Percentiles rank a stretch among this genome's conserved stretches.
Conservation (phyloP, 2,113 vertebrate genomes). For the Narcine bancroftii region DNA sequence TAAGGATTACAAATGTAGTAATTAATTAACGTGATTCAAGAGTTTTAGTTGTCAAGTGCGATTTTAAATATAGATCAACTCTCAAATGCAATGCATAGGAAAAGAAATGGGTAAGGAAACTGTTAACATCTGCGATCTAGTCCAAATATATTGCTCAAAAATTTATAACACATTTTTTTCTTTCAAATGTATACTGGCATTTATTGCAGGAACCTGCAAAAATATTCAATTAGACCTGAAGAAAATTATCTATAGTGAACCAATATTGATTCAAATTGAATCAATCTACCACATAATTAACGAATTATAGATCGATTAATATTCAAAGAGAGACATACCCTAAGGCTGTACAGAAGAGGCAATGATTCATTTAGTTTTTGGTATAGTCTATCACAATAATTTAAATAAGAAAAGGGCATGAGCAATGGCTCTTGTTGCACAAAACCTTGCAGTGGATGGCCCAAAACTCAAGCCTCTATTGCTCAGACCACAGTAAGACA, state of each 20-base stretch:
- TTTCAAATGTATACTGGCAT: no score
- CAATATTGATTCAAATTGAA: not conserved
- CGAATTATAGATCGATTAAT: not conserved
- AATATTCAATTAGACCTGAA: not conserved
- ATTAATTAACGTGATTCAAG: not conserved
- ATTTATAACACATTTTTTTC: not conserved
- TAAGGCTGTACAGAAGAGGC: not conserved
- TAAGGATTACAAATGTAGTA: not conserved
- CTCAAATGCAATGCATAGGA: not conserved
- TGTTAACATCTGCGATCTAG: no score
- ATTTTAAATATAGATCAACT: not conserved
- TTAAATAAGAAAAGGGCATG: not conserved
- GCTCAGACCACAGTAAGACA: not conserved
- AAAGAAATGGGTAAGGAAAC: not conserved
- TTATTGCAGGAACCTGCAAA: not conserved
- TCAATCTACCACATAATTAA: not conserved
- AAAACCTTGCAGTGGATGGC: not conserved
- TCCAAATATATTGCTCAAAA: not conserved
- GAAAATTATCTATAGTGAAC: not conserved
- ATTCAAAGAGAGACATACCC: not conserved
- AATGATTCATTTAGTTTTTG: not conserved
- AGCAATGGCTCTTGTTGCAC: not conserved
- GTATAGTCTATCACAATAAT: not conserved
- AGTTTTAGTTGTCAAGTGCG: not conserved
- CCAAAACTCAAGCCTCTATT: not conserved